Evolutionary conservation across 37 sponge, comb jelly and placozoan genomes (phyloP).

Genomic region (Cliona cf. orientalis): DNA sequence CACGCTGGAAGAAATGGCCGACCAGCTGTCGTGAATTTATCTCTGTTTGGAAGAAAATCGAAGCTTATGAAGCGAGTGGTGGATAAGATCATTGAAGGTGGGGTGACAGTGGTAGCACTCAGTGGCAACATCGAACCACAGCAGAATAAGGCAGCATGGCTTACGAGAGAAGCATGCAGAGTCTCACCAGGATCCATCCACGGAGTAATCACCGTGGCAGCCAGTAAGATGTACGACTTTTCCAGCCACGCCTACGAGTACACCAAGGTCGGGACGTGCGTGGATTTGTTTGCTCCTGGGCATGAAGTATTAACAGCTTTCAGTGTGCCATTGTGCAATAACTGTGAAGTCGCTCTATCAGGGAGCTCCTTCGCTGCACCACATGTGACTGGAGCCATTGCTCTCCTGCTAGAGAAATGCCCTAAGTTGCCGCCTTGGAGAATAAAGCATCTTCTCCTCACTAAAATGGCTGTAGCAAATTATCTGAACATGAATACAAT

Average conservation of each 20-base stretch:
- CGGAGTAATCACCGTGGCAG: conserved; percentile 55
- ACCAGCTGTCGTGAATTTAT: conserved; percentile 57
- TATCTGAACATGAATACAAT: conserved; percentile 20
- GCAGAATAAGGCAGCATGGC: background rate
- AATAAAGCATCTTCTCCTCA: conserved; percentile 20
- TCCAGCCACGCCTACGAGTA: background rate
- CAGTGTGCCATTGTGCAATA: background rate
- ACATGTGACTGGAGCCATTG: conserved; percentile 68
- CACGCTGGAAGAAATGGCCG: background rate
- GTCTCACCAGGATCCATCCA: conserved; percentile 33
- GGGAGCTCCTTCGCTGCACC: conserved; percentile 70
- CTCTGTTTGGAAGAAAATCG: conserved; percentile 36
- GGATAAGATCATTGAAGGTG: conserved; percentile 3
- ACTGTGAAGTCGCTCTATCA: background rate
- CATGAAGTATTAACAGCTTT: conserved; percentile 4
- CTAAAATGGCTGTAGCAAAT: conserved; percentile 19
- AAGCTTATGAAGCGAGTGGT: conserved; percentile 27
- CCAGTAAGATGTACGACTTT: conserved; percentile 3
- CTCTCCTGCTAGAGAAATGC: conserved; percentile 70
- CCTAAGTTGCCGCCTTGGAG: conserved; percentile 46
- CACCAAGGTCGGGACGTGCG: conserved; percentile 59
- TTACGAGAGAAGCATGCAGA: conserved; percentile 50
- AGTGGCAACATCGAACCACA: conserved; percentile 39
- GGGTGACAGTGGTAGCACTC: conserved; percentile 48
- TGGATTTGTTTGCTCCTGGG: conserved; percentile 78